phyloP scores from a whole-genome alignment of 2,797 vertebrate species.

The Onychomys arenicola region DNA sequence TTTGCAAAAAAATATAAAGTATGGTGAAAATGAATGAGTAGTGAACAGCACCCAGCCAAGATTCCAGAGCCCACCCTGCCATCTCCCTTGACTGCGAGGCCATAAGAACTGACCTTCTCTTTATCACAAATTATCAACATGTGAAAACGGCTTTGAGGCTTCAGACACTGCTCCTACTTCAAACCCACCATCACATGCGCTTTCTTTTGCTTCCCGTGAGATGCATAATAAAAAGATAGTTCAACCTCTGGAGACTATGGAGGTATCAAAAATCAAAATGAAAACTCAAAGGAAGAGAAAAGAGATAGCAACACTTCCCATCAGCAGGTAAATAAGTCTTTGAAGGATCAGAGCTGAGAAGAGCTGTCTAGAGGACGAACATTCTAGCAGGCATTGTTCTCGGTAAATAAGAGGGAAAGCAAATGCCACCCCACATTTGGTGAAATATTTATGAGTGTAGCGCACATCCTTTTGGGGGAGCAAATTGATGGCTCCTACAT shows the following conservation, averaged over 20 bases:
- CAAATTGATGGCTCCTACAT: slow-evolving; percentile 74
- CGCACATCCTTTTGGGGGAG: slow-evolving; percentile 71
- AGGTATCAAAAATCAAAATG: slow-evolving; percentile 76
- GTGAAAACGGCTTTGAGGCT: slow-evolving; percentile 53
- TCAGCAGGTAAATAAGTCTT: slow-evolving; percentile 52
- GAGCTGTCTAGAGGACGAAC: slow-evolving; percentile 43
- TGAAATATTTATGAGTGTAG: slow-evolving; percentile 81
- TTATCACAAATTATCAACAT: slow-evolving; percentile 5
- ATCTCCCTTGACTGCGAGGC: background rate
- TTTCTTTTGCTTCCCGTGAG: slow-evolving; percentile 59
- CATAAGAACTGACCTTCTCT: slow-evolving; percentile 10
- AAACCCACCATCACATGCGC: slow-evolving; percentile 32
- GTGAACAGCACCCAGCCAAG: background rate
- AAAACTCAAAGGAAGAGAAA: slow-evolving; percentile 73
- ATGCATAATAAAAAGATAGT: background rate
- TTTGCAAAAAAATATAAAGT: background rate
- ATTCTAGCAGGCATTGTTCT: slow-evolving; percentile 63
- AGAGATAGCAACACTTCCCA: slow-evolving; percentile 30
- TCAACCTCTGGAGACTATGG: slow-evolving; percentile 54
- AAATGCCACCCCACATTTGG: slow-evolving; percentile 72
- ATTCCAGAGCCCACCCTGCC: background rate
- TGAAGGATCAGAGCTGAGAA: slow-evolving; percentile 51
- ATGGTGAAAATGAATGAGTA: slow-evolving; percentile 11
- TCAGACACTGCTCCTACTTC: slow-evolving; percentile 57
- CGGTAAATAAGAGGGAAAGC: slow-evolving; percentile 74